Base-by-base conservation (phyloP, 2,797 vertebrate genomes). In the Thalassophryne amazonica region DNA sequence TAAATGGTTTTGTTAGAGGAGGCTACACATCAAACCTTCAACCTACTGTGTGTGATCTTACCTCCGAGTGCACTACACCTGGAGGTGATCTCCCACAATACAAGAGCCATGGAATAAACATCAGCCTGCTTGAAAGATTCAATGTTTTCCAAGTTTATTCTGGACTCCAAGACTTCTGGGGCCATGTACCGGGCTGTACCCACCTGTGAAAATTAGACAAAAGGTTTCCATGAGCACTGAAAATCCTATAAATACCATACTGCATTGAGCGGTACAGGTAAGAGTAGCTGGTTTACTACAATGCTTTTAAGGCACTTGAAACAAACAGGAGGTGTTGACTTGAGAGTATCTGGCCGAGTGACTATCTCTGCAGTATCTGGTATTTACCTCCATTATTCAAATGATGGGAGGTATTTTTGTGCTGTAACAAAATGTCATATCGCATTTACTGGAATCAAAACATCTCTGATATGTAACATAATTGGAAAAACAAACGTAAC, bases 161-260 rank as follows among this genome's bases (percentile, higher is more conserved):
- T 91, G 60, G 97, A 98, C 81, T 99, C 97, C 42, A 99, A 55
- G 37, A 99, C 93, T 71, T 99, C 97, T 0, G 97, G 97, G 22
- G 96, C 95, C 96, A 99, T 99, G 64, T 99, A 98, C 58, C 97
- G 91, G 13, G 95, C 96, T 30, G 97, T 99, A 35, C 96, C 97
- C 85, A 99, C 96, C 96, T 98, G 63, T n/a, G 27, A 21, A 1
- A 16, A 16, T 55, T 13, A 56, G 8, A 35, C 6, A 6, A 35
- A 2, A 11, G 0, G 17, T 9, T 17, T 22, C 14, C 12, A 6
- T 15, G 15, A n/a, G 23, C 5, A 27, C 29, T 10, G 15, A 24
- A 11, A 22, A 7, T 22, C 7, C 22, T 22, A 21, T 20, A 20
- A 3, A 3, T 13, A 12, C 17, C 36, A 37, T 31, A 21, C 16